Evolutionary conservation across 2,797 vertebrate species (phyloP).

Genomic region (Tauraco hartlaubi): DNA sequence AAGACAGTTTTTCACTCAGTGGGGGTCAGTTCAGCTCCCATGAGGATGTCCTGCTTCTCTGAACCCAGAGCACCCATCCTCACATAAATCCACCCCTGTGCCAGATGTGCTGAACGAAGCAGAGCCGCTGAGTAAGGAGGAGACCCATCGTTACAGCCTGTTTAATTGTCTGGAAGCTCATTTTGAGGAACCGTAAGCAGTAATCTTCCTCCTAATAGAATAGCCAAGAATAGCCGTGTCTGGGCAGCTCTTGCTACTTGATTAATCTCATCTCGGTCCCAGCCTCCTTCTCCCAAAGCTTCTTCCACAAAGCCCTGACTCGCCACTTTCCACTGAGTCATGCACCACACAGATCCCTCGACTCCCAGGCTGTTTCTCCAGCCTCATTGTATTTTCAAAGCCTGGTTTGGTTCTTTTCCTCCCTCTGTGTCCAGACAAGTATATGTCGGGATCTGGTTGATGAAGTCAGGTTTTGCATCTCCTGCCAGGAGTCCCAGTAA

Average conservation of each 20-base stretch:
- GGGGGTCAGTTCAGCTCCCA: accelerated
- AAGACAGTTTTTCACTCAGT: neutral
- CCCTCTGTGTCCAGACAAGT: neutral
- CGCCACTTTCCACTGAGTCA: neutral
- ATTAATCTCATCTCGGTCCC: neutral
- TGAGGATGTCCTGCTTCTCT: neutral
- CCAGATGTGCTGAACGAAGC: neutral
- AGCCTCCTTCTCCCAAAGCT: neutral
- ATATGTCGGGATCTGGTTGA: neutral
- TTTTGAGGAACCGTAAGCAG: neutral
- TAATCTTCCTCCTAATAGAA: slow-evolving; percentile 10
- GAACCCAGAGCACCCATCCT: neutral
- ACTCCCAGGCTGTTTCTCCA: neutral
- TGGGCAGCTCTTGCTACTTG: neutral
- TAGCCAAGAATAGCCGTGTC: slow-evolving; percentile 11
- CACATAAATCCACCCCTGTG: neutral
- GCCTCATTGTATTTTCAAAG: neutral
- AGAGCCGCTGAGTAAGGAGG: neutral
- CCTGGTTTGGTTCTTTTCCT: neutral
- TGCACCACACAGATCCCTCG: neutral
- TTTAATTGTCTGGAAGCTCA: neutral
- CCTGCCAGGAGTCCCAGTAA: neutral
- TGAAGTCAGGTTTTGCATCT: neutral
- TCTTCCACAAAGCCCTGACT: slow-evolving; percentile 17
- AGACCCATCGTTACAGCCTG: neutral